These are phyloP conservation scores for Gastrophryne carolinensis DNA, from an alignment of 2,797 vertebrate genomes.

Conservation along the genomic window DNA sequence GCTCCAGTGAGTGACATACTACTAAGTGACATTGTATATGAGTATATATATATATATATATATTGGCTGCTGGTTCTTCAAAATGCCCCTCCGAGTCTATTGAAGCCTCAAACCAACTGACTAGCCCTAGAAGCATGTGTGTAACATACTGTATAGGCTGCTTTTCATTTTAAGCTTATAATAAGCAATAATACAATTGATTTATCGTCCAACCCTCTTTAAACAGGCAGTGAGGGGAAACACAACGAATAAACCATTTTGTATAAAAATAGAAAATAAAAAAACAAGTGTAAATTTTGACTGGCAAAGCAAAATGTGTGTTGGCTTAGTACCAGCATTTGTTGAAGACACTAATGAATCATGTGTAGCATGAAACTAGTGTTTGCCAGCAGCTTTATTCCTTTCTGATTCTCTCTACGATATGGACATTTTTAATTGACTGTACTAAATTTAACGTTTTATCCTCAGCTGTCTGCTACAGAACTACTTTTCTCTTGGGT, in stretches of 20 bases:
- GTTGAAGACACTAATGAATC: conserved; percentile 23
- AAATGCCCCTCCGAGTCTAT: too few relatives aligned
- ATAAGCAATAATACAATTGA: not conserved
- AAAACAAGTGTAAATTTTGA: conserved; percentile 19
- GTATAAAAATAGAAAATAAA: conserved; percentile 9
- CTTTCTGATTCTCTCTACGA: conserved; percentile 5
- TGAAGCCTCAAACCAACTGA: too few relatives aligned
- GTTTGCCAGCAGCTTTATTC: conserved; percentile 37
- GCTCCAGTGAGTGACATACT: too few relatives aligned
- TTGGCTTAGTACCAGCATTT: conserved; percentile 18
- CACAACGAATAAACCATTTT: not conserved
- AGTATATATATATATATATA: too few relatives aligned
- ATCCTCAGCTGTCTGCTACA: not conserved
- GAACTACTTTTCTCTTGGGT: not conserved
- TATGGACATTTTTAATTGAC: conserved; percentile 33
- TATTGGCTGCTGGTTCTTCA: too few relatives aligned
- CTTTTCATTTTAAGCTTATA: too few relatives aligned
- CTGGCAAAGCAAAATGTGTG: conserved; percentile 5
- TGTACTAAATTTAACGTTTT: conserved; percentile 24
- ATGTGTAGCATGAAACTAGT: conserved; percentile 31
- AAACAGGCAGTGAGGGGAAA: not conserved
- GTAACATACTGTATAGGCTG: too few relatives aligned
- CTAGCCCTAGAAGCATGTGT: too few relatives aligned
- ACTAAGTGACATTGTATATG: too few relatives aligned
- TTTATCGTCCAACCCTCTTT: not conserved